Evolutionary conservation across 2,888 invertebrate genomes (phyloP).

Genomic region (Cephonodes hylas): DNA sequence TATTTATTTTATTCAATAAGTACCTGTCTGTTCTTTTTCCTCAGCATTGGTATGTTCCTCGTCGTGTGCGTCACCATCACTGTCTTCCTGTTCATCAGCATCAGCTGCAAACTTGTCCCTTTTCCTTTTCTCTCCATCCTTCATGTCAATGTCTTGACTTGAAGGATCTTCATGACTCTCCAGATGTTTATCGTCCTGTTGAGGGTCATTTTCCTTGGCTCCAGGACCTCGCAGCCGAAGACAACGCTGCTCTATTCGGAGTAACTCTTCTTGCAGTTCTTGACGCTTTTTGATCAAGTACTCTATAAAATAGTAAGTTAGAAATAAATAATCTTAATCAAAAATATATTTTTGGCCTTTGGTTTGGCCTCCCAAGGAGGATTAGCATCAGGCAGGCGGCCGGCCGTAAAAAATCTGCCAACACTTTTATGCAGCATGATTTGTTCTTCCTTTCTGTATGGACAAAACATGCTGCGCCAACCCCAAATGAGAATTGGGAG

Average conservation of each 20-base stretch:
- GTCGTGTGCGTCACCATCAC: constrained; percentile 63
- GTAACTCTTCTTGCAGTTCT: constrained; percentile 83
- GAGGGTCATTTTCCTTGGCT: constrained; percentile 62
- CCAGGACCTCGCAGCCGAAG: constrained; percentile 52
- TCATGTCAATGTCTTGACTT: constrained; percentile 19
- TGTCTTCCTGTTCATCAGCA: constrained; percentile 66
- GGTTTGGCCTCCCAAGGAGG: too few species aligned
- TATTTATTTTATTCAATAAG: background rate
- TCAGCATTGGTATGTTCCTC: constrained; percentile 25
- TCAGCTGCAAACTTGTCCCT: constrained; percentile 70
- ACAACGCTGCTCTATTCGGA: constrained; percentile 82
- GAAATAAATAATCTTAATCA: too few species aligned
- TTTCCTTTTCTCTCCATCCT: constrained; percentile 42
- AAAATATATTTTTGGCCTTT: too few species aligned
- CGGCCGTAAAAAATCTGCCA: too few species aligned
- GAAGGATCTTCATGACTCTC: constrained; percentile 19
- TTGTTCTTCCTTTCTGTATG: too few species aligned
- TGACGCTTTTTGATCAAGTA: constrained; percentile 83
- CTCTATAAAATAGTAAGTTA: constrained; percentile 57
- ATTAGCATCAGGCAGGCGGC: too few species aligned
- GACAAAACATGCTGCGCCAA: too few species aligned
- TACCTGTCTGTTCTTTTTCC: constrained; percentile 28
- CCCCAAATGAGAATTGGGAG: too few species aligned
- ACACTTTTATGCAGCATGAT: too few species aligned
- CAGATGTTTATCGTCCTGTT: constrained; percentile 16